These are phyloP conservation scores for Apis dorsata DNA, from an alignment of 1,140 invertebrate species.

Conservation along the genomic window DNA sequence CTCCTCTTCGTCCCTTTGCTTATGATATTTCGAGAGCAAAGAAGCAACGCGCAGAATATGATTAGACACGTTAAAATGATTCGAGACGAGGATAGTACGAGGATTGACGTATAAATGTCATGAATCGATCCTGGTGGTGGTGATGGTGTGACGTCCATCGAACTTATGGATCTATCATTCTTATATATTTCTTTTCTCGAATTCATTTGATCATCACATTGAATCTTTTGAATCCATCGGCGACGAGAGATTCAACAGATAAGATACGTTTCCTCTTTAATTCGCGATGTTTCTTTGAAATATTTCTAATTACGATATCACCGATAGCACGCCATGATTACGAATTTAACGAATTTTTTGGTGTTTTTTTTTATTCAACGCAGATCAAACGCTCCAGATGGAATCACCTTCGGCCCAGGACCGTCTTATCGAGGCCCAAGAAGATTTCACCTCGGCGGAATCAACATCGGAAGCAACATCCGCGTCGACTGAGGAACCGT, in stretches of 20 bases:
- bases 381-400: slow-evolving; percentile 72
- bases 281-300: too few relatives aligned
- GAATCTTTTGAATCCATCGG: background rate
- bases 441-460: slow-evolving; percentile 71
- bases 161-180: background rate
- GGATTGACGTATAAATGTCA: background rate
- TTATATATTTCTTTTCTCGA: background rate
- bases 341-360: background rate
- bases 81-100: background rate
- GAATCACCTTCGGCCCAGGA: slow-evolving; percentile 72
- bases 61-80: background rate
- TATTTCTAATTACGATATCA: background rate
- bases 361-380: slow-evolving; percentile 35
- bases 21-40: slow-evolving; percentile 59
- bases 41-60: slow-evolving; percentile 26
- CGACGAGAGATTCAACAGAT: background rate
- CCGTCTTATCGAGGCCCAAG: slow-evolving; percentile 65
- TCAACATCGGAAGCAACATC: background rate
- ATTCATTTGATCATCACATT: too few relatives aligned
- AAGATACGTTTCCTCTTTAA: background rate
- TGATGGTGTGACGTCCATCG: background rate
- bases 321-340: background rate
- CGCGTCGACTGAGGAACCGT: background rate
- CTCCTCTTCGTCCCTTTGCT: slow-evolving; percentile 52
- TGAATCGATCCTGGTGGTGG: background rate